Percentiles rank a stretch among this genome's conserved stretches.
These are phyloP conservation scores for Microctenopoma steveboyesi DNA, from an alignment of 2,797 vertebrate species.

Conservation along the genomic window DNA sequence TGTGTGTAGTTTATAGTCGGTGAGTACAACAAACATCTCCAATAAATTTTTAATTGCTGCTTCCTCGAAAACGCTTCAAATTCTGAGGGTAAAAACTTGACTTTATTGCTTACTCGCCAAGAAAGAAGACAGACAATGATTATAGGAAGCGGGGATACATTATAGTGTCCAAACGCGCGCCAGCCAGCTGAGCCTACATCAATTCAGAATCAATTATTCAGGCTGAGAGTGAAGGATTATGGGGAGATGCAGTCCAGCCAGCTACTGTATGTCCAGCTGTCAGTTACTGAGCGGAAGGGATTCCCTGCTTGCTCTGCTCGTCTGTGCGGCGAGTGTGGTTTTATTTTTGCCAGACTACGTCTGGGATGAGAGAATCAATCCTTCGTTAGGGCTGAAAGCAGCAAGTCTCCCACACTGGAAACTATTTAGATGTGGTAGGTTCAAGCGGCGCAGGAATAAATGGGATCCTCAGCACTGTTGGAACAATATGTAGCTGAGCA, in stretches of 20 bases:
- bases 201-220: slow-evolving; percentile 63
- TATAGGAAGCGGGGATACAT: slow-evolving; percentile 60
- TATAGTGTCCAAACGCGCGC: slow-evolving; percentile 1
- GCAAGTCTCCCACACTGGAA: slow-evolving; percentile 51
- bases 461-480: background rate
- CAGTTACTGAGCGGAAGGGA: slow-evolving; percentile 49
- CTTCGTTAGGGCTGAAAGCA: slow-evolving; percentile 28
- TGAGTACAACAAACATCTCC: slow-evolving; percentile 40
- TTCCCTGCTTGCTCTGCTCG: slow-evolving; percentile 38
- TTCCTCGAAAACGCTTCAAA: slow-evolving; percentile 38
- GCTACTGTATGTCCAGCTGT: slow-evolving; percentile 49
- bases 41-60: slow-evolving; percentile 49
- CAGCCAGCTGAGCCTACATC: slow-evolving; percentile 50
- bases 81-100: slow-evolving; percentile 30
- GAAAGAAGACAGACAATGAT: slow-evolving; percentile 49
- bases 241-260: slow-evolving; percentile 12
- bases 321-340: slow-evolving; percentile 36
- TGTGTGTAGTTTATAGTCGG: slow-evolving; percentile 29
- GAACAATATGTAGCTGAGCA: slow-evolving; percentile 11
- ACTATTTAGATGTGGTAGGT: slow-evolving; percentile 41
- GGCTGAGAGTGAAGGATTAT: slow-evolving; percentile 23
- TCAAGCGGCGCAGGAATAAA: slow-evolving; percentile 29
- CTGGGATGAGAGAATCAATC: slow-evolving; percentile 36
- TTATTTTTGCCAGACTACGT: slow-evolving; percentile 51
- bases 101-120: slow-evolving; percentile 38